phyloP scores from a whole-genome alignment of 2,797 vertebrate species.

The Miichthys miiuy region DNA sequence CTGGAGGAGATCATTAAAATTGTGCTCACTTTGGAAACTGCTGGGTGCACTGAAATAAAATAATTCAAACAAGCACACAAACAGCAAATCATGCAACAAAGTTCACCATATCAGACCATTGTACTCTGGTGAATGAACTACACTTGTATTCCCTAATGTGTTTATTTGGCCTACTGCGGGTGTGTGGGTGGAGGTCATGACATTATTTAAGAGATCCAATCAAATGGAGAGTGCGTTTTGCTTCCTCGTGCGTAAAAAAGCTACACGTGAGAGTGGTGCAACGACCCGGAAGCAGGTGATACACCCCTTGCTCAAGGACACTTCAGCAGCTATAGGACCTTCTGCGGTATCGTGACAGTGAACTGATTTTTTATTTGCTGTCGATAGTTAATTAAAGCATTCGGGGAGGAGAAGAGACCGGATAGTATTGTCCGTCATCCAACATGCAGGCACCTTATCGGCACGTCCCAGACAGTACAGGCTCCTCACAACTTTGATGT shows the following conservation, averaged over 20 bases:
- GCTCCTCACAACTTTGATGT: slow-evolving; percentile 83
- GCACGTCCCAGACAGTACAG: slow-evolving; percentile 73
- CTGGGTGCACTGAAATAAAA: not conserved
- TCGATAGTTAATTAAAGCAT: slow-evolving; percentile 77
- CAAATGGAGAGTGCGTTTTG: not conserved
- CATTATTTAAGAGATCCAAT: not conserved
- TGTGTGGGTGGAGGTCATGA: slow-evolving; percentile 18
- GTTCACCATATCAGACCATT: not conserved
- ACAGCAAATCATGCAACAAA: not conserved
- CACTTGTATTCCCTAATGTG: not conserved
- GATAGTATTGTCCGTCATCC: slow-evolving; percentile 79
- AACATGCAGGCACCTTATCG: slow-evolving; percentile 77
- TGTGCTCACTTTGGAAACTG: not conserved
- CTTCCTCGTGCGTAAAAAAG: slow-evolving; percentile 5
- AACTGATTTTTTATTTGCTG: slow-evolving; percentile 51
- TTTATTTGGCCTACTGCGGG: slow-evolving; percentile 11
- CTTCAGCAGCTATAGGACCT: slow-evolving; percentile 16
- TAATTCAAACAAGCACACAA: not conserved
- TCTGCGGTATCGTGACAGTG: slow-evolving; percentile 31
- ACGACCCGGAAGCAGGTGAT: not conserved
- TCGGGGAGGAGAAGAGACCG: slow-evolving; percentile 37
- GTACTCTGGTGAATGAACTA: not conserved
- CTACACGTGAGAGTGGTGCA: not conserved
- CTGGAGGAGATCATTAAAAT: not conserved
- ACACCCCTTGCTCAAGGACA: slow-evolving; percentile 36